Evolutionary conservation across 2,797 vertebrate species (phyloP), one percentile per base, ranked within the genome.

Genomic region (Myotis vivesi): DNA sequence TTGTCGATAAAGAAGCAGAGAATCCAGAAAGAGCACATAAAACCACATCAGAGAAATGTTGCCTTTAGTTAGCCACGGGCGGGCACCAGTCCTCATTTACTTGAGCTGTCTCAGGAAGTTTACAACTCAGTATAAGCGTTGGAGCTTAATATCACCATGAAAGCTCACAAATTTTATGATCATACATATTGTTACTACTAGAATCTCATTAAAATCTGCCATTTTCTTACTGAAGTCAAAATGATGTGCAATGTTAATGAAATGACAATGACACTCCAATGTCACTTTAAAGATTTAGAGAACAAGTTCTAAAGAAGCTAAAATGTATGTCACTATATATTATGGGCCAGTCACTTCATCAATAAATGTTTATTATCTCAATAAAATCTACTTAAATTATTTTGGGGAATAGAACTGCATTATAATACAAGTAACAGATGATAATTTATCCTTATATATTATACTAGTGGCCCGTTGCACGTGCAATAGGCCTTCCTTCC

Each of bases 161-260:
- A 22, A 71, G 33, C 57, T 72, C 25, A 92, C 46, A 94, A 22
- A 64, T 71, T 88, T 91, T 95, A 94, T 79, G 84, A 81, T 36
- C 2, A 38, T 25, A 38, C 71, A 49, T 77, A 95, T 73, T 85
- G 68, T 92, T 71, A 91, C 72, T 87, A 68, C 95, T 92, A 87
- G 96, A 97, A 97, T 92, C 92, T 94, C 92, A 77, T 97, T 93
- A 96, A 87, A 86, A 94, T 95, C 57, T 76, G 90, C 17, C 88
- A 57, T 94, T 93, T 95, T 94, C 96, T 97, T 96, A 98, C 59
- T 96, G 94, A 92, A 49, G 1, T 64, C 5, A 2, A 93, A 80
- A 86, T 96, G 41, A 95, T 23, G 53, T 3, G 28, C 41, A 85
- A 83, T 96, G 93, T 44, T 96, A 96, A 96, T 89, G 94, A 97